Evolutionary conservation across 64 coral and sea anemone genomes (phyloP), one percentile per base, ranked within the genome.

Genomic region (Porites lutea): DNA sequence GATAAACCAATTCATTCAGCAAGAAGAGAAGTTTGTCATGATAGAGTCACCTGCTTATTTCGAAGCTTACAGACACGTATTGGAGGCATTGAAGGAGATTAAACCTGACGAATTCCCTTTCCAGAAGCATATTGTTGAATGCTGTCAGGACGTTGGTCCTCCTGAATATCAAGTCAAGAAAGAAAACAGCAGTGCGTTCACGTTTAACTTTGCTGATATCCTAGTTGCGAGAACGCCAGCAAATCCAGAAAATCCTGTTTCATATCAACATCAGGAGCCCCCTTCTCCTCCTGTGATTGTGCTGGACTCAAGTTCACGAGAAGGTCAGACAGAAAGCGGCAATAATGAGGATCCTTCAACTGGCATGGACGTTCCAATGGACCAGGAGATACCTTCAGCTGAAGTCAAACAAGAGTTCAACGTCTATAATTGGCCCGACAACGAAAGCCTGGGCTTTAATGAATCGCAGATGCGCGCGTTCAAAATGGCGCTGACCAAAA

Each of bases 391-490:
- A 8, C 48, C 48, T 44, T 0, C 3, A 3, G 58, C 27, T 37
- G 27, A 37, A 37, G 27, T 37, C 27, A 37, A 37, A 37, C 27
- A 37, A 37, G 27, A 60, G 13, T 44, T 20, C 46, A 57, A 54
- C 16, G 22, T 21, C 11, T 44, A 59, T 98, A 73, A 84, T 89
- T 45, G 71, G 92, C 49, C 79, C 94, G 22, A 4, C 86, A 0
- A 14, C 83, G 4, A 63, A 86, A 20, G 79, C 65, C 13, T 98
- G 96, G 96, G 92, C 96, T 27, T 22, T 49, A 94, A 98, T 51
- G 21, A 65, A 10, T 98, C 96, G 13, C 96, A 98, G 78, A 69
- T 92, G 4, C 85, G 92, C 48, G 92, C 96, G n/a, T 72, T 98
- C 37, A 91, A 65, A 72, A 94, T 86, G 2, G 96, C 89, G 48